Evolutionary conservation across 2,888 invertebrate genomes (phyloP), one percentile per base, ranked within the genome.

Genomic region (Craniophora ligustri): DNA sequence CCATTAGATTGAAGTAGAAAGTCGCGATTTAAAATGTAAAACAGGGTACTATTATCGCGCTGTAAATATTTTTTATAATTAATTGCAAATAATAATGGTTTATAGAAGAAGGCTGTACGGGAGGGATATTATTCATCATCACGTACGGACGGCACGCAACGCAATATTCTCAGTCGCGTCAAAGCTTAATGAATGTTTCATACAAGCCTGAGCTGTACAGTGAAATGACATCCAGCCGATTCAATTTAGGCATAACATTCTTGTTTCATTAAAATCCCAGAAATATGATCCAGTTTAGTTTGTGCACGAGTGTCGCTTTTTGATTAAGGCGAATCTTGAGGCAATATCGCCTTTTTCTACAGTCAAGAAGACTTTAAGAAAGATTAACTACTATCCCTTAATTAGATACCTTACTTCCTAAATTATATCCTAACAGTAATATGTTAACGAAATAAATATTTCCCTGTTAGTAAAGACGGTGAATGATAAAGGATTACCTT

Each of bases 21-120:
- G 58, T 62, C 40, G 62, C 34, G 42, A 58, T 58, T 66, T 66
- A 51, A 64, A 66, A 66, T 66, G 57, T 60, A 66, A 66, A 66
- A 58, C 66, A 36, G 62, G 32, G 8, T 42, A 38, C 53, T 66
- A 66, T 66, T 58, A 62, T 66, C 47, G 47, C 47, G 39, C 41
- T 35, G 53, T 58, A 42, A 66, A 63, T 34, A 48, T 47, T 47
- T 49, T 49, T 46, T 63, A 41, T 45, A 48, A 64, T 64, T 45
- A 48, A 54, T 59, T 59, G 32, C 36, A 35, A 35, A n/a, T 28
- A 32, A n/a, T 30, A 32, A 36, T 36, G 48, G 21, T 18, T 55
- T 46, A 15, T 46, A 14, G 36, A 64, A 39, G 26, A n/a, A 26
- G 46, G 42, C 42, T 34, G 41, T 40, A 28, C 14, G 40, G 41